Conservation (phyloP, 2,113 vertebrate genomes). For the Cheilinus undulatus region DNA sequence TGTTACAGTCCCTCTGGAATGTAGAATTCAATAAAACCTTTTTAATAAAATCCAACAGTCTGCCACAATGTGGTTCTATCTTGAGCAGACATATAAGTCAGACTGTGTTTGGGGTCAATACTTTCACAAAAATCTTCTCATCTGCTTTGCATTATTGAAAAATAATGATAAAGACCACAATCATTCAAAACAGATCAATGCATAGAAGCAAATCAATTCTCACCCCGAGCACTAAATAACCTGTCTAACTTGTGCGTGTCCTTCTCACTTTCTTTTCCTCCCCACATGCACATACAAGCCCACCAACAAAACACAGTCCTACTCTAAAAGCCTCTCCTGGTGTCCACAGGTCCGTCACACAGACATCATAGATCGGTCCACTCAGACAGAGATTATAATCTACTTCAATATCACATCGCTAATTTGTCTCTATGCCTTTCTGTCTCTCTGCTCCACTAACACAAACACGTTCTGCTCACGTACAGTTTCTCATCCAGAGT, state of each 20-base stretch:
- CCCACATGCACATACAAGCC: slow-evolving; percentile 24
- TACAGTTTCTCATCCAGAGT: slow-evolving; percentile 31
- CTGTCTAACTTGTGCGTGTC: background rate
- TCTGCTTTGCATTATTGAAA: background rate
- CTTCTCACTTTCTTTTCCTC: slow-evolving; percentile 33
- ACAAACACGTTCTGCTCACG: slow-evolving; percentile 13
- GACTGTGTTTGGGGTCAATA: background rate
- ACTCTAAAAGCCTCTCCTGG: slow-evolving; percentile 18
- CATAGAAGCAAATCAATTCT: slow-evolving; percentile 43
- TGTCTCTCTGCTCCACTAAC: background rate
- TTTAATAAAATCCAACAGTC: background rate
- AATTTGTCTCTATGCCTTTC: background rate
- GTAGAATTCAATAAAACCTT: slow-evolving; percentile 22
- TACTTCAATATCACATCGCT: background rate
- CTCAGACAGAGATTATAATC: background rate
- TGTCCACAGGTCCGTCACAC: slow-evolving; percentile 7
- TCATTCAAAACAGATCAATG: slow-evolving; percentile 33
- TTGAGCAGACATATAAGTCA: slow-evolving; percentile 13
- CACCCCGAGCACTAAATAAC: slow-evolving; percentile 10
- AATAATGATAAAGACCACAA: slow-evolving; percentile 8
- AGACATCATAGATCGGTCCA: background rate
- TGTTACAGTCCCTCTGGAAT: slow-evolving; percentile 35
- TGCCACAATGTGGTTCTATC: background rate
- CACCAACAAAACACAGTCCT: background rate
- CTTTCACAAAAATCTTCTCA: slow-evolving; percentile 25